Percentiles rank a stretch among this genome's conserved stretches.
These are phyloP conservation scores for Bothrops alternatus DNA, from an alignment of 2,797 vertebrate species.

Conservation along the genomic window DNA sequence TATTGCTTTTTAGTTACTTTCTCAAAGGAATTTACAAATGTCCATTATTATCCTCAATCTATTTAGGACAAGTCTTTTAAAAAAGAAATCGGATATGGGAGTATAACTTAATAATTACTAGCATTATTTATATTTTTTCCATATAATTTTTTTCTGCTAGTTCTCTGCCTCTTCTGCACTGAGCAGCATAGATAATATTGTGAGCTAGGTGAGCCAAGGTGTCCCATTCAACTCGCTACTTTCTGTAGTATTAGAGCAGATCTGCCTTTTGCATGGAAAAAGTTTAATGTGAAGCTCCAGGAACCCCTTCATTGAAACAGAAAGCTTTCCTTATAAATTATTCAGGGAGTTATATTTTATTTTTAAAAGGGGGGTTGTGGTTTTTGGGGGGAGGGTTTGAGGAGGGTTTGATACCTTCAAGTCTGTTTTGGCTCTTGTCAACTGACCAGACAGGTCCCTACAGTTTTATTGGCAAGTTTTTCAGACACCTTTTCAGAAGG, in stretches of 20 bases:
- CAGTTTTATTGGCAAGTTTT: not conserved
- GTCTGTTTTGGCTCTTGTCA: not conserved
- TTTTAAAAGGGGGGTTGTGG: not conserved
- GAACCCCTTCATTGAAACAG: not conserved
- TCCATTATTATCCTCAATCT: not conserved
- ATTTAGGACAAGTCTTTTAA: not conserved
- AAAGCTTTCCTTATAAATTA: not conserved
- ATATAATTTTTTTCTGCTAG: not conserved
- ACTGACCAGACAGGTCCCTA: not conserved
- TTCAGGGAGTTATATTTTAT: not conserved
- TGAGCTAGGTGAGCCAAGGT: not conserved
- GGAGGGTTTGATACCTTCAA: not conserved
- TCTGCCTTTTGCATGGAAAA: not conserved
- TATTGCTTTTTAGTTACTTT: not conserved
- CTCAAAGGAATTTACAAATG: not conserved
- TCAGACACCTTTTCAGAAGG: not conserved
- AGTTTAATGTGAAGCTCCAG: not conserved
- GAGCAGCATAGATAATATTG: no score
- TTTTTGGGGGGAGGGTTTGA: no score
- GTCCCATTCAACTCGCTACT: not conserved
- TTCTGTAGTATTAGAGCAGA: not conserved
- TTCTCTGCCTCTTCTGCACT: not conserved
- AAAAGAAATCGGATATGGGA: not conserved
- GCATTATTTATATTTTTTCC: not conserved
- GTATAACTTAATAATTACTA: slow-evolving; percentile 6